These are phyloP conservation scores for Ochropleura plecta DNA, from an alignment of 2,888 invertebrate genomes.

Conservation along the genomic window DNA sequence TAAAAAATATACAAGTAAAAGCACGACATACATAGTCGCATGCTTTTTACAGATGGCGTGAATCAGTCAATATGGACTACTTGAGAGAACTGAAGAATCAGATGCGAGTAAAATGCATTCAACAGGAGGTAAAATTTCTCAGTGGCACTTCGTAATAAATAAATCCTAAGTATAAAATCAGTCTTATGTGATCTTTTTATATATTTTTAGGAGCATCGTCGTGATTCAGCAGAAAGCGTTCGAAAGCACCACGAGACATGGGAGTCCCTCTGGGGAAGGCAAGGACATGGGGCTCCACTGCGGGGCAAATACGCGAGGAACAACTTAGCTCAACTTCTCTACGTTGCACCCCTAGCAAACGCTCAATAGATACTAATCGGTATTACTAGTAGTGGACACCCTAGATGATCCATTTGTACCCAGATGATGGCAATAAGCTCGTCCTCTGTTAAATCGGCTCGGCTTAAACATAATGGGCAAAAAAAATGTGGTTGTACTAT, in stretches of 20 bases:
- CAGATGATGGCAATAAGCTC: neutral
- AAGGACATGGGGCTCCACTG: constrained; percentile 92
- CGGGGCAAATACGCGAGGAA: constrained; percentile 88
- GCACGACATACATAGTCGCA: neutral
- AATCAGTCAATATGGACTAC: constrained; percentile 82
- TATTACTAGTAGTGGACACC: constrained; percentile 1
- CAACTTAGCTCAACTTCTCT: constrained; percentile 84
- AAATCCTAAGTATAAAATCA: neutral
- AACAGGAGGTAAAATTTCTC: constrained; percentile 74
- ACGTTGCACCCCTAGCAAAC: constrained; percentile 78
- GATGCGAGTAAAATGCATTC: constrained; percentile 82
- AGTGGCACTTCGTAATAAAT: neutral
- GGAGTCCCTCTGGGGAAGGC: constrained; percentile 95
- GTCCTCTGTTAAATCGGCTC: neutral
- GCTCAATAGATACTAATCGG: constrained; percentile 54
- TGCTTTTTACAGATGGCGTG: constrained; percentile 83
- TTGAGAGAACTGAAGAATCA: constrained; percentile 85
- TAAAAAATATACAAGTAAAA: neutral
- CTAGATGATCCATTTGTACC: neutral
- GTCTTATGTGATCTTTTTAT: neutral
- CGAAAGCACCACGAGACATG: constrained; percentile 94
- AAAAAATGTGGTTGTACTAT: neutral
- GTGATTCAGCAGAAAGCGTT: constrained; percentile 92
- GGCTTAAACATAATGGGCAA: neutral
- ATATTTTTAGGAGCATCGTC: constrained; percentile 89